Conservation (phyloP, 2,113 vertebrate species). For the Ptilorrhoa leucosticta region DNA sequence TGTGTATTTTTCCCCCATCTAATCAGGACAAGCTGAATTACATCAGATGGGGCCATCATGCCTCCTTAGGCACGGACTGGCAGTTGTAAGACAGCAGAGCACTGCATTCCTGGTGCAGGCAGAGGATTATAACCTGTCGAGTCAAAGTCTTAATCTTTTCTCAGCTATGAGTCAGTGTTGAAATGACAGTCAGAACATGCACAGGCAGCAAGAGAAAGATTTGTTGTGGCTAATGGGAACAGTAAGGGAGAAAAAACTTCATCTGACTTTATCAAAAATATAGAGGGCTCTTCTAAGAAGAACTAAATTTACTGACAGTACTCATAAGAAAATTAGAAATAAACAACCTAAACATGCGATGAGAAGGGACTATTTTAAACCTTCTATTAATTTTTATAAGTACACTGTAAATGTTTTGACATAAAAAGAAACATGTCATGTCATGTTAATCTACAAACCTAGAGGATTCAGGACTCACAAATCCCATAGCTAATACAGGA, state of each 20-base stretch:
- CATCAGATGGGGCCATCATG: background rate
- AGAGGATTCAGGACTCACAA: background rate
- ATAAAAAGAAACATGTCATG: background rate
- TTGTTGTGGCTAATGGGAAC: background rate
- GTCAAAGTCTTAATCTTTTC: slow-evolving; percentile 22
- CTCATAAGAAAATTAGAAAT: background rate
- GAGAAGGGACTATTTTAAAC: background rate
- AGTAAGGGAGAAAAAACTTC: background rate
- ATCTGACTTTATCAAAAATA: background rate
- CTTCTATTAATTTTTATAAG: background rate
- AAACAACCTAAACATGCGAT: background rate
- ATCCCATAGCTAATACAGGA: background rate
- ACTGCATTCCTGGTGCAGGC: background rate
- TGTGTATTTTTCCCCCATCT: background rate
- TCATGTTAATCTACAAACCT: background rate
- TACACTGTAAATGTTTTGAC: background rate
- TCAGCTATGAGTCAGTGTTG: background rate
- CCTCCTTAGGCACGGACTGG: background rate
- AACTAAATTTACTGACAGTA: background rate
- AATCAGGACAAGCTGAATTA: background rate
- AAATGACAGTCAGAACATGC: slow-evolving; percentile 14
- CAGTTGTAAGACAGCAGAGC: background rate
- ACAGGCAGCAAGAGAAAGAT: background rate
- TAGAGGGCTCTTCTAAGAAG: background rate
- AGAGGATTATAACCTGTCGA: slow-evolving; percentile 13